Conservation (phyloP, 2,113 vertebrate species). For the Corvus moneduloides region DNA sequence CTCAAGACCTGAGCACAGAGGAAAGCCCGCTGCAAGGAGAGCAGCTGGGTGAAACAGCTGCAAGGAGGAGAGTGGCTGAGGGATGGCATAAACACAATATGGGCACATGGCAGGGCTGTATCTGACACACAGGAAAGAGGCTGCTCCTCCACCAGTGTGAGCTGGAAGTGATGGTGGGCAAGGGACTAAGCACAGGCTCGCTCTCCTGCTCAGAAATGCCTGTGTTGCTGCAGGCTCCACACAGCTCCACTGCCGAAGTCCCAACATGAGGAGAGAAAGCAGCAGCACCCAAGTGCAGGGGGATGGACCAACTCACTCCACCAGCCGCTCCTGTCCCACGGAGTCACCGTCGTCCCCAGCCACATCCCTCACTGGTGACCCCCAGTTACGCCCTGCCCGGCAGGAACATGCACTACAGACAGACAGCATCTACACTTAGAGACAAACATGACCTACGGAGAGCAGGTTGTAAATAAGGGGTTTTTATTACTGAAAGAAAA, state of each 20-base stretch:
- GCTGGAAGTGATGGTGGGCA: not conserved
- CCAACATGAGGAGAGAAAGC: not conserved
- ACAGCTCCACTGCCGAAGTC: not conserved
- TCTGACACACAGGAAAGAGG: not conserved
- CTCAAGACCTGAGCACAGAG: not conserved
- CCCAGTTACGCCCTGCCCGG: fast-evolving
- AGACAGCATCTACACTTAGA: fast-evolving
- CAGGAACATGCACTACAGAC: fast-evolving
- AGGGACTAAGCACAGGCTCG: not conserved
- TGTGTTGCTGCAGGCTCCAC: not conserved
- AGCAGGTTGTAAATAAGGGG: conserved; percentile 34
- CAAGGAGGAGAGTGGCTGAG: not conserved
- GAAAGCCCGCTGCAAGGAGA: not conserved
- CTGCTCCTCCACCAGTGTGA: fast-evolving
- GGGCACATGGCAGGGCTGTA: fast-evolving
- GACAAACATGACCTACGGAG: not conserved
- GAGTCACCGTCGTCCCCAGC: fast-evolving
- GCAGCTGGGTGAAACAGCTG: not conserved
- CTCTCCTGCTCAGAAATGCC: not conserved
- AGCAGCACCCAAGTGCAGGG: not conserved
- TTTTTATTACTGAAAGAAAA: conserved; percentile 58
- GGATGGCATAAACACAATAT: not conserved
- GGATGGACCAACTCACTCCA: fast-evolving
- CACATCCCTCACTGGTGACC: not conserved
- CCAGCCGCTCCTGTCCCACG: fast-evolving